Evolutionary conservation across 2,888 invertebrate species (phyloP), one percentile per base, ranked within the genome.

Genomic region (Drosophila austrosaltans): DNA sequence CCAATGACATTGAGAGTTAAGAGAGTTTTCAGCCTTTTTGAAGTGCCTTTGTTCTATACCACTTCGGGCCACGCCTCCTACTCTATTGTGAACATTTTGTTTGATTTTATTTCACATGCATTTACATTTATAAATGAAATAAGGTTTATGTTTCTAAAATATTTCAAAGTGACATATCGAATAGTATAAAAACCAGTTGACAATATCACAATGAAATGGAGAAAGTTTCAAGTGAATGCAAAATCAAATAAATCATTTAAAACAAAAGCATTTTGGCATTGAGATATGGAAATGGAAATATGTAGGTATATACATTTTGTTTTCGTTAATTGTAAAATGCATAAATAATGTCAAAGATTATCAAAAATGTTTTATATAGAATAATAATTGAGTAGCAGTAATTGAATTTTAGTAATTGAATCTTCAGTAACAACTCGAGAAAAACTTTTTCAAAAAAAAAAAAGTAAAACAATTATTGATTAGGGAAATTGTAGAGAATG

Each of bases 1-100:
- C 62, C 72, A 48, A 48, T 72, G 72, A 72, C 67, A 67, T 62
- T 72, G 72, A 72, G 72, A 72, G 72, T 62, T 72, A 65, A 65
- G 71, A 58, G 60, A 61, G 66, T 66, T 72, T 58, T 36, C 72
- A 58, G 72, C 66, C 72, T 63, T 72, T 72, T 72, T 72, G 72
- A 72, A 72, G 72, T 72, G 72, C 67, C 66, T 72, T 48, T 36
- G 36, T 57, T 57, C 39, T 39, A 32, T 57, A n/a, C n/a, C 58
- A 40, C 12, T 42, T 59, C n/a, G 25, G n/a, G 22, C n/a, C 22
- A 40, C 40, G 8, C 39, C 25, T 10, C 10, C 20, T 25, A 16
- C 42, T 6, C 48, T 12, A 48, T 25, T 3, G 12, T 25, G 3
- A 7, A 16, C 22, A 48, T 16, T 16, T 16, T 48, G 6, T 48